Conservation (phyloP, 2,888 invertebrate species). For the Oxyteleia sp. region DNA sequence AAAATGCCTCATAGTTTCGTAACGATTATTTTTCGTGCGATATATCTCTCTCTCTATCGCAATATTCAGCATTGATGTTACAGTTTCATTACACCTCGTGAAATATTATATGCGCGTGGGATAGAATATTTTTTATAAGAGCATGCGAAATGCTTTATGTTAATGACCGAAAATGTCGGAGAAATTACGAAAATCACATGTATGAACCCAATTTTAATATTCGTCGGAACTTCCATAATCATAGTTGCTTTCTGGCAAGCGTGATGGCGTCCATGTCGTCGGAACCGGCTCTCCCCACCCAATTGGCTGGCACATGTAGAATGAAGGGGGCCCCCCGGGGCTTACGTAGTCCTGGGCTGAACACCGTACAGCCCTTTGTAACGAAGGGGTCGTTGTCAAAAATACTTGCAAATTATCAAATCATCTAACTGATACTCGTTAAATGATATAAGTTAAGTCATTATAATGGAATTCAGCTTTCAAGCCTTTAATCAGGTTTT, state of each 20-base stretch:
- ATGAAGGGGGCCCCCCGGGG: conserved; percentile 78
- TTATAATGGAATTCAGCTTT: conserved; percentile 83
- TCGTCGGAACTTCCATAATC: conserved; percentile 81
- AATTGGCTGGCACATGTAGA: conserved; percentile 49
- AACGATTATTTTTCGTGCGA: not conserved
- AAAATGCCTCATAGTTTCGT: conserved; percentile 24
- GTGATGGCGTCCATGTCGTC: conserved; percentile 85
- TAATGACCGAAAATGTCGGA: conserved; percentile 12
- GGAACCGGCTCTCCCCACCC: conserved; percentile 87
- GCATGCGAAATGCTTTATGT: not conserved
- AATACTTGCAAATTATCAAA: conserved; percentile 80
- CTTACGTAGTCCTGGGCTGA: conserved; percentile 75
- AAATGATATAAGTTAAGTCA: conserved; percentile 82
- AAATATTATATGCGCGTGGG: too few species aligned
- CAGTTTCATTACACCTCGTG: too few species aligned
- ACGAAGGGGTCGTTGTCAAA: conserved; percentile 70
- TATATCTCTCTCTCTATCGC: too few species aligned
- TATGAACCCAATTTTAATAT: conserved; percentile 76
- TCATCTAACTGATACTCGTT: conserved; percentile 80
- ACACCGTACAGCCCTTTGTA: conserved; percentile 78
- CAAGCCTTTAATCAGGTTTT: too few species aligned
- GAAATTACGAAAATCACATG: conserved; percentile 60
- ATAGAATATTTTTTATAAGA: not conserved
- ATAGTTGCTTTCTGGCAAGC: conserved; percentile 83
- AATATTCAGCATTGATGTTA: too few species aligned